Evolutionary conservation across 2,797 vertebrate genomes (phyloP), one percentile per base, ranked within the genome.

Genomic region (Argya squamiceps): DNA sequence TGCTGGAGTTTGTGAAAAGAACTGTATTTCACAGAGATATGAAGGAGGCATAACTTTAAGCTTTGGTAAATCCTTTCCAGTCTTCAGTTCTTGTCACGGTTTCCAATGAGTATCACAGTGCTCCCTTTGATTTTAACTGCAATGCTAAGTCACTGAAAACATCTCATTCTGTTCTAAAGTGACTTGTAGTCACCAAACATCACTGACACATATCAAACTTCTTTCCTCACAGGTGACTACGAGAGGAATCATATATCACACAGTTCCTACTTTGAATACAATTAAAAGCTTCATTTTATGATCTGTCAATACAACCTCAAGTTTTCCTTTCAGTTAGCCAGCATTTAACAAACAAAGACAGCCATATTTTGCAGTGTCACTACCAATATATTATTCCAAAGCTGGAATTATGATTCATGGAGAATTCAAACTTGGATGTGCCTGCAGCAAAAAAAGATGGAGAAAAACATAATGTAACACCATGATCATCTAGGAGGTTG

Each of bases 381-480:
- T 53, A 3, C 39, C 24, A 46, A 20, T 6, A 32, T 15, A 52
- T 34, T 55, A 20, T 58, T 75, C 39, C 47, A 52, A 41, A 77
- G 13, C 16, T 84, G 55, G 17, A 76, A 27, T 69, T 55, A n/a
- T 41, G 6, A 23, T 46, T 55, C 6, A 22, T 17, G 24, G 4
- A 69, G 18, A 58, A 62, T 39, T 84, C n/a, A 62, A 69, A 67
- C 10, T 49, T 68, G 4, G 39, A 55, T 75, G 7, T 24, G 84
- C 16, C 43, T 78, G 4, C 2, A 60, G 30, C 9, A 64, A 59
- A 36, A 43, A n/a, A 22, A 3, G 11, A 11, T 8, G 6, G 4
- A 1, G 1, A 17, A 49, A 68, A 71, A 4, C 9, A 41, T 15
- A 58, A 21, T 29, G 13, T 10, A 21, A 30, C 0, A 3, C 14